phyloP scores from a whole-genome alignment of 2,888 invertebrate genomes.

The Scaptodrosophila latifasciaeformis region DNA sequence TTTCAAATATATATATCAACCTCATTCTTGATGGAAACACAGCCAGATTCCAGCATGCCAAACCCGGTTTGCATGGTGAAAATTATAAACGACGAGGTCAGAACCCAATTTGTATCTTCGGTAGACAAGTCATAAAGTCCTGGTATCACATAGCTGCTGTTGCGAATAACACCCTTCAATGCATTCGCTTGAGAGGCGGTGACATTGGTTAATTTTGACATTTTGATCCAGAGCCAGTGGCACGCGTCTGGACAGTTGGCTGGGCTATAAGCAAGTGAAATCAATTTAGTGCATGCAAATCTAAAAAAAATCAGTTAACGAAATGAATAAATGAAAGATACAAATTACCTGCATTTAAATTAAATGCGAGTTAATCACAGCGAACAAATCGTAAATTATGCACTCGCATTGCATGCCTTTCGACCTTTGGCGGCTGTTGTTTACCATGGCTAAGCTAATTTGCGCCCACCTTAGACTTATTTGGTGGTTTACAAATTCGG shows the following conservation, averaged over 20 bases:
- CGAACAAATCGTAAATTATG: slow-evolving; percentile 40
- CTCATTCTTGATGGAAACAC: slow-evolving; percentile 94
- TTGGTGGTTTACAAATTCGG: no score
- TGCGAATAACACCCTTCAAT: slow-evolving; percentile 68
- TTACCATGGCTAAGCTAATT: no score
- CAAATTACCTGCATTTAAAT: slow-evolving; percentile 54
- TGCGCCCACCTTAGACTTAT: no score
- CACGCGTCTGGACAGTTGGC: no score
- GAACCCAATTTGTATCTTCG: slow-evolving; percentile 92
- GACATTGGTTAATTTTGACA: slow-evolving; percentile 64
- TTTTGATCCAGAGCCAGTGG: slow-evolving; percentile 17
- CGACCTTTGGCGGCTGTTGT: no score
- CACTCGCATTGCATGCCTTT: slow-evolving; percentile 12
- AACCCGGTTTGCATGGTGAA: slow-evolving; percentile 97
- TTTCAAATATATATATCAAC: no score
- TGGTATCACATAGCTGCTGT: slow-evolving; percentile 76
- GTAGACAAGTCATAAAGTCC: slow-evolving; percentile 81
- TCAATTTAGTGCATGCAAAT: slow-evolving; percentile 17
- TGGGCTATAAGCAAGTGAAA: background rate
- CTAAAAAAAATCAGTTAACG: slow-evolving; percentile 7
- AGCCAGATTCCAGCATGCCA: slow-evolving; percentile 94
- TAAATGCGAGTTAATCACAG: slow-evolving; percentile 45
- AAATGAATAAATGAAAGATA: slow-evolving; percentile 28
- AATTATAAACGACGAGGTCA: slow-evolving; percentile 91
- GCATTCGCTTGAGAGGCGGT: slow-evolving; percentile 68